Conservation (phyloP, 2,113 vertebrate genomes). For the Megatriorchis doriae region DNA sequence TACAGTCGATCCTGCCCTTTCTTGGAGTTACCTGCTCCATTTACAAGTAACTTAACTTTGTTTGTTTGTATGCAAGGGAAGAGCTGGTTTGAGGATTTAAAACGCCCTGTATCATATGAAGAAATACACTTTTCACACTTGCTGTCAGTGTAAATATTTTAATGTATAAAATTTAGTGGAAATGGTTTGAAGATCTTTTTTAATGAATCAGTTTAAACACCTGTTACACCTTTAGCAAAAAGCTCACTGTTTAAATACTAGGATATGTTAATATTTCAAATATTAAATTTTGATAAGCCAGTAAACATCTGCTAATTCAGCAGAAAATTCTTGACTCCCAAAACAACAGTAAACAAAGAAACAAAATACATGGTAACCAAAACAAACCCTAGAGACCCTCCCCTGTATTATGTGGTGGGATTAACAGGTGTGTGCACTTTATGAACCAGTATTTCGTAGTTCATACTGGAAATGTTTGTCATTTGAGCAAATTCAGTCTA, state of each 20-base stretch:
- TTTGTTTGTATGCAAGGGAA: neutral
- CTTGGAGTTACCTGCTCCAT: neutral
- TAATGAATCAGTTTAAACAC: neutral
- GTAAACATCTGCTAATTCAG: neutral
- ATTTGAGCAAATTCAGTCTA: neutral
- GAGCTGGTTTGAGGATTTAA: neutral
- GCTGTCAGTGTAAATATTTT: neutral
- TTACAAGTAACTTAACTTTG: neutral
- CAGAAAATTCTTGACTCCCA: neutral
- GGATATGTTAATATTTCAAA: neutral
- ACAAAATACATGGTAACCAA: neutral
- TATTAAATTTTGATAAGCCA: neutral
- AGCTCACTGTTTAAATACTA: neutral
- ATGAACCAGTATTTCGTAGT: neutral
- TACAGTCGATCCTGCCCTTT: neutral
- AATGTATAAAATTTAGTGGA: neutral
- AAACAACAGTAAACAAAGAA: neutral
- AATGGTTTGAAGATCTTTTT: neutral
- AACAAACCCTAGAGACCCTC: neutral
- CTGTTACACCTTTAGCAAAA: neutral
- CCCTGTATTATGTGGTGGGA: neutral
- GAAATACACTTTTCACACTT: neutral
- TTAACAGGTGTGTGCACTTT: neutral
- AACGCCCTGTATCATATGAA: neutral
- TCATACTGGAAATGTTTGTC: neutral